Base-by-base conservation (phyloP, 2,113 vertebrate genomes). In the Microcebus ravelobensis region DNA sequence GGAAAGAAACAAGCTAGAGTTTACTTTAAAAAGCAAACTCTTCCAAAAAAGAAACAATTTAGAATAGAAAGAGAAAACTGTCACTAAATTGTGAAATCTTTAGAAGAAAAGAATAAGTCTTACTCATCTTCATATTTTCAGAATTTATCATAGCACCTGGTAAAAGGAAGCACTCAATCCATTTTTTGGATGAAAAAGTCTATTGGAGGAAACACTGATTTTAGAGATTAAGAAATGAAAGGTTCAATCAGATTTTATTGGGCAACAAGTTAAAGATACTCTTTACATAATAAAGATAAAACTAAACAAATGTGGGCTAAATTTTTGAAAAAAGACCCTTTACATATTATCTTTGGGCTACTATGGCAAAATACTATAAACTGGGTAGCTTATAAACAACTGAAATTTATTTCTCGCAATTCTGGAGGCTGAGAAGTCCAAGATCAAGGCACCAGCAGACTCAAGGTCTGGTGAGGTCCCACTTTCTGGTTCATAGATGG, bases 271-370 rank as follows among this genome's bases (percentile, higher is more conserved):
- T 93, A 91, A 80, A 94, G 63, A 82, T 11, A 23, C 0, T 93
- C 21, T 76, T 85, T 71, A 82, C n/a, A 84, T 65, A 90, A 63
- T 83, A 57, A 95, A 91, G 61, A 83, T 67, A 92, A 96, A 96
- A 68, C 18, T 15, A 63, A 76, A 94, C 5, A 52, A 93, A 92
- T n/a, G 27, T 50, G 29, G 3, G 81, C 42, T 34, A 87, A 18
- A n/a, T 21, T 83, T 91, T 79, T 82, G 39, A 85, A 74, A 82
- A 17, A 50, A 91, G 29, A 73, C 12, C 39, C 52, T 63, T 74
- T 52, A 91, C 0, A 70, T 55, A 9, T 36, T 57, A 0, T 67
- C 25, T 57, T 68, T 76, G 34, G 27, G 25, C 34, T 89, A 8
- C 34, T 52, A 3, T 34, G 70, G 67, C 31, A 77, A 63, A 86